Base-by-base conservation (phyloP, 2,113 vertebrate genomes). In the Diphyllodes magnificus region DNA sequence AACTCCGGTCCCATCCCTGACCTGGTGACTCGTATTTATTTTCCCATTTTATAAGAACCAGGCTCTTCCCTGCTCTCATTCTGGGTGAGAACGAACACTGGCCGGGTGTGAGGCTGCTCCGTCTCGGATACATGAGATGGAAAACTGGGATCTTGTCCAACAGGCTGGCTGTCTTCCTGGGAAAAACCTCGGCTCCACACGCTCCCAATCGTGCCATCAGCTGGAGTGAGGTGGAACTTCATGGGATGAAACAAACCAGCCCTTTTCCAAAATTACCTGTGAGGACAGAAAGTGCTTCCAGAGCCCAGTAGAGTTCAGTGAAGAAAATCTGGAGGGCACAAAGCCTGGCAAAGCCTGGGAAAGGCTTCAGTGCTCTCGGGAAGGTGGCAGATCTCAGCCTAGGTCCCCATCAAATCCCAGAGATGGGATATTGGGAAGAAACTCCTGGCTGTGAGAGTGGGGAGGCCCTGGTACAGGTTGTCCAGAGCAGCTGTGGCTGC, bases 41-140 rank as follows among this genome's bases (percentile, higher is more conserved):
- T 95, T 59, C 82, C 66, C 42, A 4, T 59, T 90, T 93, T 65
- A 92, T 91, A 90, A 90, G 93, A 94, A 95, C 77, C 91, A 94
- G 91, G 82, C 37, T 95, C 42, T 76, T 35, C 66, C 35, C 78
- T n/a, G 70, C 86, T 50, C 89, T 85, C 54, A 0, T 23, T 75
- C 6, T 27, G 39, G 81, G 31, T 72, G 87, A 70, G 89, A 89
- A 56, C 0, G 61, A 85, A 44, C 4, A 6, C 19, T 1, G 73
- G 35, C 10, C 0, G 11, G 77, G 78, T 8, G 77, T 17, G 27
- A 84, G 69, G 86, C 86, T 37, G 82, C 9, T 68, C 71, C 2
- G 2, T 24, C 75, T 40, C 31, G 13, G 64, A 82, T 13, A 33
- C 8, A n/a, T 7, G 2, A 91, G 78, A 15, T 1, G 86, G 78